Evolutionary conservation across 2,113 vertebrate species (phyloP), one percentile per base, ranked within the genome.

Genomic region (Prunella himalayana): DNA sequence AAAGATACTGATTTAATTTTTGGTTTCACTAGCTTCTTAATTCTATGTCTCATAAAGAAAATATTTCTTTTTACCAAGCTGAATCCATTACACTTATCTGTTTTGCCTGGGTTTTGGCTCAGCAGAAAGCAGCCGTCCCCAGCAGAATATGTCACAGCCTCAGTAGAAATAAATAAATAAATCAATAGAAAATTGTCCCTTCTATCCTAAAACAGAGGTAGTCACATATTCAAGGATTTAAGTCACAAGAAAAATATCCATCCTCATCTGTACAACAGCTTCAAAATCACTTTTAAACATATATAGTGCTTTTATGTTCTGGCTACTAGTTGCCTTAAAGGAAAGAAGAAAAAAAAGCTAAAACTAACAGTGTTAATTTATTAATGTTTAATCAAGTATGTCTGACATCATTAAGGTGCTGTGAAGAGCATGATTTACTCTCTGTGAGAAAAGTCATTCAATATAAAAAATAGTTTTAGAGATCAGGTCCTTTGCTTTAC

Each of bases 401-500:
- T 27, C 45, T 1, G 0, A 53, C 18, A 15, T 76, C 7, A 72
- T 51, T 65, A 82, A 44, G 37, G 15, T 57, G 6, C 11, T 65
- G 4, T 54, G 60, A 80, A 53, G 28, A 61, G 6, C 7, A 54
- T 2, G 3, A 5, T 8, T 79, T 71, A 27, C 2, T 20, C 23
- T 59, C 27, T 30, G 13, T 0, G 0, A 51, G 39, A 83, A 76
- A 70, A 59, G 2, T 15, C 50, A 15, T 5, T 82, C 42, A 66
- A 35, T 44, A 44, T 3, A 66, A 33, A 71, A 91, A 69, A 64
- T 17, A 49, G 64, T 78, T 63, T 59, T 21, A 82, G 25, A 61
- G 1, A 71, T 64, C 28, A 47, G 1, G 19, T 71, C 15, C 15
- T 31, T 77, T 50, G 6, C 37, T 93, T 88, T 70, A 72, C 7